Evolutionary conservation across 35 echinoderm and acorn worm species (phyloP), one percentile per base, ranked within the genome.

Genomic region (Acanthaster planci): DNA sequence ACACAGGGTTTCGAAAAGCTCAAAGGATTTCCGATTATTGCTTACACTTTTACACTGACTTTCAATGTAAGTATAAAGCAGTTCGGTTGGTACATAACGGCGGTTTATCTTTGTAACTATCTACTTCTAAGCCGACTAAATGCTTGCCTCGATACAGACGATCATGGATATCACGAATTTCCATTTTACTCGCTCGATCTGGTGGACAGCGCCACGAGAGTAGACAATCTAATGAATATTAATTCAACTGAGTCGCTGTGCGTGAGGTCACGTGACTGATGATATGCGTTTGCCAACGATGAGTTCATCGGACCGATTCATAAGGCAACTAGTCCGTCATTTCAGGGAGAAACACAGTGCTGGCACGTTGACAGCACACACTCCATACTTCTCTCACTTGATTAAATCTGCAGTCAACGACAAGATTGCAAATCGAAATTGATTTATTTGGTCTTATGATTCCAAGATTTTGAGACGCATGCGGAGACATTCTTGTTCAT

Each of bases 161-260:
- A 47, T 47, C 42, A 47, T 47, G 42, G 12, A 6, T 47, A 47
- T 47, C 42, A 47, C 12, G 4, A 12, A 47, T 47, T 47, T 47
- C 42, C 12, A 47, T 4, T 12, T 12, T 47, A 6, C 12, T 47
- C 42, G 4, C 42, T 47, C 42, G n/a, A n/a, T 47, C 42, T 47
- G 4, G 42, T 47, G 4, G 42, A 47, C 42, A 47, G 42, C 42
- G 12, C 12, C 42, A 47, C 42, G 42, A 6, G 42, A 47, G 4
- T 47, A 47, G 18, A n/a, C 56, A 34, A 14, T 72, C 64, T 72
- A 72, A 72, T 72, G 23, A 72, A 72, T 72, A 72, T 72, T 72
- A 26, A 72, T 72, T 2, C 23, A 14, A 31, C 26, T 14, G 14
- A 72, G 64, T 72, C 64, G 30, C 64, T 26, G 34, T 12, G 4